A percentile compares a stretch with the other conserved stretches of the same genome.
phyloP scores from a whole-genome alignment of 2,797 vertebrate genomes.

The Tinamus major region DNA sequence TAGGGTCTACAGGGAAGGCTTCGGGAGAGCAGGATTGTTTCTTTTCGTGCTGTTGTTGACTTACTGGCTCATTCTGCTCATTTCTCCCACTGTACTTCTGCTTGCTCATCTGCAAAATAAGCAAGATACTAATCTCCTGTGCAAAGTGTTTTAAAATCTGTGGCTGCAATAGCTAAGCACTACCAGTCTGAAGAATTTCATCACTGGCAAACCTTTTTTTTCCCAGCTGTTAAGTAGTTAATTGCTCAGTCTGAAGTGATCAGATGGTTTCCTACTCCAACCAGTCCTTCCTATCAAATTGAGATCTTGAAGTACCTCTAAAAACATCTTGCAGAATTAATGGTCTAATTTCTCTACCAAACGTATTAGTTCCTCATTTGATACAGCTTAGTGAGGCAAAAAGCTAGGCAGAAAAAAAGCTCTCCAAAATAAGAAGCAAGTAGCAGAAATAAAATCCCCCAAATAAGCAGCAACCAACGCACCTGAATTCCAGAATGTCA shows the following conservation, averaged over 20 bases:
- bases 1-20: neutral
- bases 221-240: conserved; percentile 74
- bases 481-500: neutral
- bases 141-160: conserved; percentile 60
- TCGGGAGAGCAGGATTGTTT: neutral
- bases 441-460: accelerated
- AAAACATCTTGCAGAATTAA: conserved; percentile 43
- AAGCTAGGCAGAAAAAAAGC: neutral
- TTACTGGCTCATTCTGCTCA: conserved; percentile 54
- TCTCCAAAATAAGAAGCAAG: neutral
- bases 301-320: conserved; percentile 24
- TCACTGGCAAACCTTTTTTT: conserved; percentile 29
- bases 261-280: conserved; percentile 56
- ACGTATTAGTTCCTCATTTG: conserved; percentile 25
- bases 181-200: conserved; percentile 46
- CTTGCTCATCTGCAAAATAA: conserved; percentile 72
- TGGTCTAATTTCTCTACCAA: conserved; percentile 37
- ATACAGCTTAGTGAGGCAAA: neutral
- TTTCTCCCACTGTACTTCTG: conserved; percentile 56
- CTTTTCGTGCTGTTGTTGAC: conserved; percentile 59
- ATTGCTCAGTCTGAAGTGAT: conserved; percentile 60
- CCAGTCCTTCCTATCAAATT: conserved; percentile 49
- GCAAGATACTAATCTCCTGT: conserved; percentile 68
- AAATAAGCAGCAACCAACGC: neutral
- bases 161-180: conserved; percentile 39